Conservation (phyloP, 2,797 vertebrate species). For the Lagocephalus sceleratus region DNA sequence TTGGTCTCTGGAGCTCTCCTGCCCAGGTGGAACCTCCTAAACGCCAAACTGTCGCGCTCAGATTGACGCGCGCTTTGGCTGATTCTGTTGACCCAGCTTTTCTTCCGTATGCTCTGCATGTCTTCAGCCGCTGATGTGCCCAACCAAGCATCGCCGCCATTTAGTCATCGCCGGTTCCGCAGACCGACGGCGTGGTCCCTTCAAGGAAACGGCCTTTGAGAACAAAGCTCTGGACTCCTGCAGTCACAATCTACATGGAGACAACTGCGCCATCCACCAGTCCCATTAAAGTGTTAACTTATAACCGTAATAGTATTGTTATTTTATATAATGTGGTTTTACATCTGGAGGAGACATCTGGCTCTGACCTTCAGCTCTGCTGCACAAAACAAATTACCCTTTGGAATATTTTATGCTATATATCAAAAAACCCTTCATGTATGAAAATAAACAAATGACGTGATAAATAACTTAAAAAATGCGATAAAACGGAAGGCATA, state of each 20-base stretch:
- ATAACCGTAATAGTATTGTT: no score
- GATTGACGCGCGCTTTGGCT: conserved; percentile 19
- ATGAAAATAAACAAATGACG: conserved; percentile 43
- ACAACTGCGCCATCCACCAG: no score
- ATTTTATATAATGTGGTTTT: no score
- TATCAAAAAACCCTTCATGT: conserved; percentile 32
- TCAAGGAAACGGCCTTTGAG: no score
- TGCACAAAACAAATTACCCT: conserved; percentile 4
- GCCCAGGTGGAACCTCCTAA: conserved; percentile 1
- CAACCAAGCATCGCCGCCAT: conserved; percentile 43
- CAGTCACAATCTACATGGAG: no score
- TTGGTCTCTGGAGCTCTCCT: conserved; percentile 3
- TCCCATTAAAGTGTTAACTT: no score
- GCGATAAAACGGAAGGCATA: conserved; percentile 13
- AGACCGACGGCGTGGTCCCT: no score
- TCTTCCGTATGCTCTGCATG: conserved; percentile 24
- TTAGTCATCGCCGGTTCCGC: conserved; percentile 20
- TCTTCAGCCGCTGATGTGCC: conserved; percentile 33
- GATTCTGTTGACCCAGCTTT: conserved; percentile 45
- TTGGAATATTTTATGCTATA: conserved; percentile 33
- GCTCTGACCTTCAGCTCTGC: conserved; percentile 25
- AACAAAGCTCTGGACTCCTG: no score
- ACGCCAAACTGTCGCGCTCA: conserved; percentile 3
- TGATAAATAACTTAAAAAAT: conserved; percentile 53
- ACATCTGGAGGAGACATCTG: not conserved